Conservation (phyloP, 2,113 vertebrate species). For the Suricata suricatta region DNA sequence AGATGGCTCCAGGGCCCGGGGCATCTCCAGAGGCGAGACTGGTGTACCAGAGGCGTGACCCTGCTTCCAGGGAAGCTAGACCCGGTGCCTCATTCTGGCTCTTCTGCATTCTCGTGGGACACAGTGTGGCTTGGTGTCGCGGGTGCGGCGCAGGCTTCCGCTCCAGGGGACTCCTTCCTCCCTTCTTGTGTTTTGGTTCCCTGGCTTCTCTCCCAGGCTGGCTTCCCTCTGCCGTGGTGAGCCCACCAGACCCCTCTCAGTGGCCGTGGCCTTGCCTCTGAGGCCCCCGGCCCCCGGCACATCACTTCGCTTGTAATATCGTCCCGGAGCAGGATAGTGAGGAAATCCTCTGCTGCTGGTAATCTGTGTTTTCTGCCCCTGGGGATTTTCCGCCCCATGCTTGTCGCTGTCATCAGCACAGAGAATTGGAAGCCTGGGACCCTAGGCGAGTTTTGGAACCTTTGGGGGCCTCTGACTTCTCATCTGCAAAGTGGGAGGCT, state of each 20-base stretch:
- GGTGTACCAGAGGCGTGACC: background rate
- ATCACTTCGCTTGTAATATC: no score
- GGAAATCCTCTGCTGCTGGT: background rate
- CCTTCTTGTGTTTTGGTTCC: accelerated
- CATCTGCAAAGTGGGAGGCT: background rate
- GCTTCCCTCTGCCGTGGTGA: background rate
- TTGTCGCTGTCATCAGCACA: background rate
- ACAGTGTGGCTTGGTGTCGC: background rate
- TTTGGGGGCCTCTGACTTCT: background rate
- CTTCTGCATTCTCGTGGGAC: no score
- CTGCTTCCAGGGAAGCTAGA: background rate
- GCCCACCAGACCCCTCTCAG: background rate
- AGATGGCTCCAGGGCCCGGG: background rate
- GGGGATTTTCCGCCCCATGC: background rate
- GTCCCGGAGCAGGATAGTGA: accelerated
- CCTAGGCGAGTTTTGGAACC: background rate
- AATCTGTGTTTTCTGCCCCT: accelerated
- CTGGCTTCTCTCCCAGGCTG: background rate
- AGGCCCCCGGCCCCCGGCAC: background rate
- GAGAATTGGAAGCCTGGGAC: background rate
- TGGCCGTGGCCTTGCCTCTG: background rate
- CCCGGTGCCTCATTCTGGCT: background rate
- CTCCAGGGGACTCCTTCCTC: accelerated
- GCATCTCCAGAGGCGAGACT: background rate
- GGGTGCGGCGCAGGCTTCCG: accelerated